Evolutionary conservation across 2,888 invertebrate genomes (phyloP), one percentile per base, ranked within the genome.

Genomic region (Eupithecia subfuscata): DNA sequence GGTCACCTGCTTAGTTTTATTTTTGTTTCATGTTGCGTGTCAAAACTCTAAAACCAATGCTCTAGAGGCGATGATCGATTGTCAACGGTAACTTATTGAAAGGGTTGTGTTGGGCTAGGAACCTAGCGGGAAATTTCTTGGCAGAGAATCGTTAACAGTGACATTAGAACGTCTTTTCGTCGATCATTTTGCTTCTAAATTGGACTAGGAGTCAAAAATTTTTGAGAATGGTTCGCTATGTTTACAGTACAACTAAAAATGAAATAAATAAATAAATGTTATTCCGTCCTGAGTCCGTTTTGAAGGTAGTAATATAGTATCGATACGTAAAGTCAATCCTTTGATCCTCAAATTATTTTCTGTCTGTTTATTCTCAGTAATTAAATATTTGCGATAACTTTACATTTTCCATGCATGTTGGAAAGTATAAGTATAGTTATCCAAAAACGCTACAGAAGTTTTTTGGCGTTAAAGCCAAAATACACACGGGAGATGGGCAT

Each of bases 1-100:
- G 82, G 83, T 89, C 88, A 88, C 85, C 86, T 87, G 88, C 82
- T 80, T 79, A 81, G 75, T 80, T 79, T 84, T 82, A 80, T 80
- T 82, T 80, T 81, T 82, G 81, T 82, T 78, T 79, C 77, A 75
- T 83, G 85, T 84, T 85, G 84, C 81, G 80, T 84, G 88, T 88
- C 88, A 85, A 83, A 87, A 86, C 84, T 86, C 85, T 87, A 88
- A 89, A 89, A 87, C 84, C 85, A 82, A 84, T 79, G 84, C 81
- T 83, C 82, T 87, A 87, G 83, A 84, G 84, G 82, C 81, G 83
- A 90, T 90, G 89, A 89, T 90, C 85, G 87, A 90, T 88, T 87
- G 86, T 83, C 85, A 82, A 74, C 81, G 76, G 80, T 60, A 74
- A 75, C 79, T 75, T 78, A 81, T 80, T 79, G 80, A 79, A 78